Base-by-base conservation (phyloP, 2,888 invertebrate genomes). In the Clitarchus hookeri region DNA sequence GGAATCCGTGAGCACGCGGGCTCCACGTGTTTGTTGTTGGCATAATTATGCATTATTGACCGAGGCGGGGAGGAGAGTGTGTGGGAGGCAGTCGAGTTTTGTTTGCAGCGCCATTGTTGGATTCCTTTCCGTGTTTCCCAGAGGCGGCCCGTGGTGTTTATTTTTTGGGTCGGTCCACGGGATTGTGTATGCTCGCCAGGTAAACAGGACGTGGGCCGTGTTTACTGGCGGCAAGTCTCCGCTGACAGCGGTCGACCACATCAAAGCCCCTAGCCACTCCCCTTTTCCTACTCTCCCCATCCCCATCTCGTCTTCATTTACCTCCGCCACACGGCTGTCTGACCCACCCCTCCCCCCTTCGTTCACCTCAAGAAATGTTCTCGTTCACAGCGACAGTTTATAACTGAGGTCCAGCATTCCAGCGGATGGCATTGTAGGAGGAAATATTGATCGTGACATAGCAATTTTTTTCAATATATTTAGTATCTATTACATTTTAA, bases 31-130 rank as follows among this genome's bases (percentile, higher is more conserved):
- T 82, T 82, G 82, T 82, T 82, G 82, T 82, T 82, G 82, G 82
- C 44, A 82, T 82, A 82, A 82, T 82, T 82, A 82, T 82, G 82
- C 82, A 82, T 82, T 82, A 82, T 82, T 82, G 82, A 82, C 82
- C 44, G 36, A 12, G 65, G 23, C 13, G 65, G 65, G 65, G 16
- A n/a, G 65, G 36, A 36, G 36, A 4, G 36, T 36, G 36, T 1
- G 36, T 1, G 4, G 36, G 36, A 36, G 36, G 36, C 36, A 36
- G 36, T 4, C 65, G 48, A 65, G 65, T 65, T 82, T 79, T 82
- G 82, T 82, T 82, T 82, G 44, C 44, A 8, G 16, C n/a, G 44
- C 82, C 82, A 82, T 82, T 82, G 82, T 82, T 82, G 82, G 36
- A 36, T 82, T 82, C 82, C 82, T 82, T 82, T 36, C 82, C 36